phyloP scores from a whole-genome alignment of 2,113 vertebrate genomes.

The Dipodomys stephensi region DNA sequence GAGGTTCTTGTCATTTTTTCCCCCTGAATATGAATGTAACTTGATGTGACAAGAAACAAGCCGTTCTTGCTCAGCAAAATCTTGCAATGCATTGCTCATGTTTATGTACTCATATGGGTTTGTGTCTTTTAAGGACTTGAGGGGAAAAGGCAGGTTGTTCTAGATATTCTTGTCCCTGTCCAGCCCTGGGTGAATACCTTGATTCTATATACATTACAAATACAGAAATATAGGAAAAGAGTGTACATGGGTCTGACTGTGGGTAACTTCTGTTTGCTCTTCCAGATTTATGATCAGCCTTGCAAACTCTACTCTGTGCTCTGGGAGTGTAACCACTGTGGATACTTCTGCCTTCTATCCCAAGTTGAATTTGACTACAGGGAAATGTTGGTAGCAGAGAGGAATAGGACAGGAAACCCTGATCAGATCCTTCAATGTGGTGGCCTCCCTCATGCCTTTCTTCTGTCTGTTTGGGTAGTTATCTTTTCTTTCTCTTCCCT shows the following conservation, averaged over 20 bases:
- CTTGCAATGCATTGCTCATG: background rate
- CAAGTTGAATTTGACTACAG: background rate
- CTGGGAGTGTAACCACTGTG: background rate
- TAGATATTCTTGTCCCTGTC: background rate
- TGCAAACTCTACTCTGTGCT: background rate
- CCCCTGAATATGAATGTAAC: constrained; percentile 27
- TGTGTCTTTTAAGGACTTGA: background rate
- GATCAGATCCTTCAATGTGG: background rate
- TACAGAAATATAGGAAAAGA: background rate
- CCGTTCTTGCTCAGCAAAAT: background rate
- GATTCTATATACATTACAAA: background rate
- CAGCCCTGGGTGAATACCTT: background rate
- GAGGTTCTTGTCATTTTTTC: constrained; percentile 19
- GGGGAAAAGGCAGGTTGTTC: background rate
- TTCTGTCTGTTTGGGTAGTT: background rate
- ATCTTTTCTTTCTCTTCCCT: background rate
- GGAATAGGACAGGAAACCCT: background rate
- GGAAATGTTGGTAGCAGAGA: background rate
- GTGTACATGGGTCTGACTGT: background rate
- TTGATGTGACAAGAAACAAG: constrained; percentile 40
- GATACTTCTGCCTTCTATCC: background rate
- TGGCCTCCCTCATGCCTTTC: background rate
- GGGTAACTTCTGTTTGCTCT: background rate
- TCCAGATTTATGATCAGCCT: background rate
- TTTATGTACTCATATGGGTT: background rate